Base-by-base conservation (phyloP, 2,888 invertebrate genomes). In the Plagodis dolabraria region DNA sequence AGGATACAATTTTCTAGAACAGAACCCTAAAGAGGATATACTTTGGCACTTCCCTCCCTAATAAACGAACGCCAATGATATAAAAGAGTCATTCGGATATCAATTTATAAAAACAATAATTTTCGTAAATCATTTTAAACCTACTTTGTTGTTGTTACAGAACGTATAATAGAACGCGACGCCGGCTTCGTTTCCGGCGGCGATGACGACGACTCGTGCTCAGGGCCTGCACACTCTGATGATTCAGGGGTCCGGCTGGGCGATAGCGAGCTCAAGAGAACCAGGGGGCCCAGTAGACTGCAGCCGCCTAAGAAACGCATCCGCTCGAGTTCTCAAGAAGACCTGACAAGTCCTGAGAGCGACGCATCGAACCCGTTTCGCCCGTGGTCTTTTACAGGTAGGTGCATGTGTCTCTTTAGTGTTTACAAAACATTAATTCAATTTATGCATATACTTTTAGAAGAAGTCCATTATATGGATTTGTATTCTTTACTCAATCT, bases 181-280 rank as follows among this genome's bases (percentile, higher is more conserved):
- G 95, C 96, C 5, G 96, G 95, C 50, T 96, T 96, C 83, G 96
- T 95, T 66, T 96, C 96, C 0, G 96, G 95, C 4, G 96, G 94
- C 0, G 96, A 96, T 69, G 96, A 96, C 74, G 94, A 95, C 63
- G 94, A 94, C 83, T 94, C 82, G 59, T 94, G 79, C 65, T 93
- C 93, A 6, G 93, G 92, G 0, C 93, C 93, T 6, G 92, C 93
- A 4, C 93, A 93, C 70, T 93, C 93, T 1, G 93, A 93, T 65
- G 93, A 93, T 78, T 93, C 93, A 6, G 93, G 93, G 0, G 93
- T 93, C 45, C 76, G 92, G 54, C 84, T 92, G 33, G 89, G 85
- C 33, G 89, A 88, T 63, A 71, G 78, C 7, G 86, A 87, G 58
- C 69, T 79, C 48, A 95, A 95, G 72, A 92, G 95, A 5, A 89